phyloP scores from a whole-genome alignment of 2,113 vertebrate genomes.

The Oreotrochilus melanogaster region DNA sequence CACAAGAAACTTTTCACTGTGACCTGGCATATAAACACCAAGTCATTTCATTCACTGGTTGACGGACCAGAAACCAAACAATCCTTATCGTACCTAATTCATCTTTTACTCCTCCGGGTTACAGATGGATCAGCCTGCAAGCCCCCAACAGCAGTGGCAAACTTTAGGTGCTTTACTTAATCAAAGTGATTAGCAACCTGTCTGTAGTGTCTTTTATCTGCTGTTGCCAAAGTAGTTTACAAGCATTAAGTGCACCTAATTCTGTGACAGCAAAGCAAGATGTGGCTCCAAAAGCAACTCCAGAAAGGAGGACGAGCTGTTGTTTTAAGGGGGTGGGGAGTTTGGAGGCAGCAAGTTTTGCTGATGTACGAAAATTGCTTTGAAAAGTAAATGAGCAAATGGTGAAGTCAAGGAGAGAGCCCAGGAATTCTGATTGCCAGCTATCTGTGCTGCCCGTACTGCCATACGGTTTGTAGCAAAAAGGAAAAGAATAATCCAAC shows the following conservation, averaged over 20 bases:
- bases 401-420: background rate
- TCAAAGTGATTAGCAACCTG: conserved; percentile 56
- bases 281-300: conserved; percentile 1
- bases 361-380: background rate
- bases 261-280: background rate
- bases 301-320: background rate
- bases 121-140: conserved; percentile 34
- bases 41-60: conserved; percentile 54
- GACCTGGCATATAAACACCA: conserved; percentile 42
- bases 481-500: conserved; percentile 44
- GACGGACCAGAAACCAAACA: conserved; percentile 64
- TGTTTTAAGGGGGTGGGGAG: background rate
- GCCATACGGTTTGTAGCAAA: conserved; percentile 57
- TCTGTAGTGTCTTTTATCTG: conserved; percentile 42
- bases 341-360: background rate
- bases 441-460: conserved; percentile 7
- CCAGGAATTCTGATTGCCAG: conserved; percentile 62
- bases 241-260: conserved; percentile 26
- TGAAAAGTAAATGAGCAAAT: background rate
- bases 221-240: conserved; percentile 21
- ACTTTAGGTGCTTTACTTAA: conserved; percentile 42
- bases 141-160: conserved; percentile 27
- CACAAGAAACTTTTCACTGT: conserved; percentile 35
- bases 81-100: conserved; percentile 45
- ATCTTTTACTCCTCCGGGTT: conserved; percentile 10